phyloP scores from a whole-genome alignment of 2,113 vertebrate species.

The Ageneiosus marmoratus region DNA sequence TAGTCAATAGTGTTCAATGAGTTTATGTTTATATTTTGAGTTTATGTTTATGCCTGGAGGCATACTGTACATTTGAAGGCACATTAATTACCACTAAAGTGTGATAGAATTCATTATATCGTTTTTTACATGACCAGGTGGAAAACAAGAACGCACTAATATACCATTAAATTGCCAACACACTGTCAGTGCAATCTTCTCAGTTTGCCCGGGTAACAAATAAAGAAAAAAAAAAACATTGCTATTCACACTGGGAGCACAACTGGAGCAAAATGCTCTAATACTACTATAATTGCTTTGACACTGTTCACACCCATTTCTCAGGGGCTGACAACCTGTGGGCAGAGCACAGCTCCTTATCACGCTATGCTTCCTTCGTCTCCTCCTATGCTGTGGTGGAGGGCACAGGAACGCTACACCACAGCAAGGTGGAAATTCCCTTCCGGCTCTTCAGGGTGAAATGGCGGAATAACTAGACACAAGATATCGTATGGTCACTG shows the following conservation, averaged over 20 bases:
- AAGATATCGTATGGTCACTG: constrained; percentile 6
- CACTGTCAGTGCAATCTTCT: constrained; percentile 34
- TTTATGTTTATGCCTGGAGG: background rate
- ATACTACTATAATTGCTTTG: constrained; percentile 71
- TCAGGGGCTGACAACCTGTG: constrained; percentile 54
- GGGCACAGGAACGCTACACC: constrained; percentile 13
- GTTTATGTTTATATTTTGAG: background rate
- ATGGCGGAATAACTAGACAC: constrained; percentile 21
- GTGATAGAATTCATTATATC: background rate
- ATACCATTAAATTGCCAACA: constrained; percentile 7
- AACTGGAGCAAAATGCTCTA: constrained; percentile 34
- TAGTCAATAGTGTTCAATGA: constrained; percentile 2
- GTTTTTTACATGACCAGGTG: background rate
- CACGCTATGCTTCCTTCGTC: constrained; percentile 28
- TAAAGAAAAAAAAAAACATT: constrained; percentile 35
- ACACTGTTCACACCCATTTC: constrained; percentile 70
- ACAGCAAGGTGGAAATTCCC: constrained; percentile 33
- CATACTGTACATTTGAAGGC: background rate
- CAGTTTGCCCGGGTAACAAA: constrained; percentile 43
- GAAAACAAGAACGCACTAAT: constrained; percentile 19
- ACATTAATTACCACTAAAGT: background rate
- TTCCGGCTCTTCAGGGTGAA: background rate
- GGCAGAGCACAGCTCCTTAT: constrained; percentile 38
- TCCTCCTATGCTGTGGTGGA: background rate
- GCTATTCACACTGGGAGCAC: constrained; percentile 42